Evolutionary conservation across 2,113 vertebrate genomes (phyloP), one percentile per base, ranked within the genome.

Genomic region (Chinchilla lanigera): DNA sequence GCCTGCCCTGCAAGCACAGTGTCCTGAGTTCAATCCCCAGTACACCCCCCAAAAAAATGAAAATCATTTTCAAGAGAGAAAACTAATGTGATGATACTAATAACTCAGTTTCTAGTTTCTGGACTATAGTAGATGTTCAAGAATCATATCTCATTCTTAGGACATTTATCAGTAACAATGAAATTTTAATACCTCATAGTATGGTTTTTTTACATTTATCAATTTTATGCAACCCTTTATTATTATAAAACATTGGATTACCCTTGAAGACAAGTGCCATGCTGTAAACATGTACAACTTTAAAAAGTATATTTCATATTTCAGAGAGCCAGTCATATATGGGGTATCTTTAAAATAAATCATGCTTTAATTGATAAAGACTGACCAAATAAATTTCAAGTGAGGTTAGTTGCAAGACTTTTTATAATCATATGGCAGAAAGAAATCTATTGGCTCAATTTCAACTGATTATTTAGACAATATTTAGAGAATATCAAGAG

Each of bases 161-260:
- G 2, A 81, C 10, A 69, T 77, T 90, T 81, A 56, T 22, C 67
- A 11, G 22, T 73, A 83, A 52, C 22, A 90, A 84, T 90, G 86
- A 41, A 38, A 63, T 44, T 90, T 71, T 84, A 67, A 85, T 95
- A n/a, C 7, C 22, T 87, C 19, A 63, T 41, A 52, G 63, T 50
- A 58, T 35, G 14, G 2, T 75, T 91, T 83, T 63, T 13, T 52
- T 89, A 78, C 4, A 44, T 58, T 89, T 50, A 7, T 56, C 28
- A 91, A 54, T 65, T 87, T 77, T 83, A 86, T 69, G 44, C 9
- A 93, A 4, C 13, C 63, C n/a, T 93, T 96, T 17, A 60, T 28
- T 67, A 33, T 44, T 94, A 52, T 85, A 81, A 97, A 96, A 61
- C 35, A 38, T 81, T 89, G 52, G 28, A 33, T 86, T 12, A 60